Conservation (phyloP, 2,797 vertebrate genomes). For the Natrix natrix region DNA sequence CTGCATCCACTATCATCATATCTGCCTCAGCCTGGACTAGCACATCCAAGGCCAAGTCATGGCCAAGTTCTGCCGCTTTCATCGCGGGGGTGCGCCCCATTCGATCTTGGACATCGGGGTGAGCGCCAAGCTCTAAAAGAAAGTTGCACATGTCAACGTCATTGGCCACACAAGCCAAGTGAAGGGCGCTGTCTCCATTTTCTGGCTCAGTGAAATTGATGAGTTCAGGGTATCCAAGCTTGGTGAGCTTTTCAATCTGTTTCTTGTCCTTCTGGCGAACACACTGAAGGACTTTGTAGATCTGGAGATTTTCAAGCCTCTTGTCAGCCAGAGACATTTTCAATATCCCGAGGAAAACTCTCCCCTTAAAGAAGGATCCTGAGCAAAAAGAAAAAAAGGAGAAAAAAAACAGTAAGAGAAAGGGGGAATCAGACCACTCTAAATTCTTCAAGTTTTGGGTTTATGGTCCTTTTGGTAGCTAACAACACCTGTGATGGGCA, state of each 20-base stretch:
- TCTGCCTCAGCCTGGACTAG: constrained; percentile 78
- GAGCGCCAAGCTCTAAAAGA: constrained; percentile 79
- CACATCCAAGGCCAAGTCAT: constrained; percentile 75
- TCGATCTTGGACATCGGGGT: constrained; percentile 80
- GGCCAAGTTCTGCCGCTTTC: constrained; percentile 85
- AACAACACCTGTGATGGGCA: neutral
- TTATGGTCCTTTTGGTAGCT: neutral
- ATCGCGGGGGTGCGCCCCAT: constrained; percentile 82
- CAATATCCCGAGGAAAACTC: constrained; percentile 26
- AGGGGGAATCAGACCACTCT: neutral
- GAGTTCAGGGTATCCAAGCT: constrained; percentile 79
- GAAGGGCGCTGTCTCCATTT: constrained; percentile 80
- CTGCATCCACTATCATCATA: constrained; percentile 79
- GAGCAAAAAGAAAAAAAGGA: constrained; percentile 12
- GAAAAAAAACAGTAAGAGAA: neutral
- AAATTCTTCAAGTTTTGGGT: neutral
- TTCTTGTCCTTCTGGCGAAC: constrained; percentile 75
- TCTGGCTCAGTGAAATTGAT: constrained; percentile 85
- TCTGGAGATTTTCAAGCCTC: constrained; percentile 82
- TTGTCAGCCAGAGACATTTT: constrained; percentile 66
- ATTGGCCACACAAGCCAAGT: constrained; percentile 80
- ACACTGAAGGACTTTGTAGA: constrained; percentile 87
- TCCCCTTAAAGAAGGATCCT: constrained; percentile 48
- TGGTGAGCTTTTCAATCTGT: constrained; percentile 82
- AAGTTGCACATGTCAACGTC: constrained; percentile 81